Base-by-base conservation (phyloP, 2,113 vertebrate species). In the Coreoperca whiteheadi region DNA sequence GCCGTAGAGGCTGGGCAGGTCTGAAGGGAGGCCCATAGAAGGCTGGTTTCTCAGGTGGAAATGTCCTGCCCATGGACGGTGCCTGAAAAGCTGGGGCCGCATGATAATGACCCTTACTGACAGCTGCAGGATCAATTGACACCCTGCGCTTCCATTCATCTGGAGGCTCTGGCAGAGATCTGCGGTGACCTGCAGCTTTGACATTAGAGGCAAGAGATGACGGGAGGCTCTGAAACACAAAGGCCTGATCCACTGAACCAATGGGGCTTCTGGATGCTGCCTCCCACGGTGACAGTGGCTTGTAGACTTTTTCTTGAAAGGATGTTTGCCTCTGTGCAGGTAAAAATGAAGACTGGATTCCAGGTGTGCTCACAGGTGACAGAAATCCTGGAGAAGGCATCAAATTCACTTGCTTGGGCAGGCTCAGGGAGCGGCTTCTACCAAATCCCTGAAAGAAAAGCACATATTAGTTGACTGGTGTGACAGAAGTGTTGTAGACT, bases 241-340 rank as follows among this genome's bases (percentile, higher is more conserved):
- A 98, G 63, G 96, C 97, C 8, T 97, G 97, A 77, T 97, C 97
- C 83, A 96, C 96, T 0, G 96, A 93, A 71, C 96, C 96, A 1
- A 97, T 84, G 23, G 97, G 95, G 78, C 96, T 97, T 57, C 90
- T 95, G 18, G 96, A 92, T 0, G 96, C 97, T 28, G 96, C 96
- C 92, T 98, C 96, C 97, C 98, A 97, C 1, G 97, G 97, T 8
- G 95, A 95, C 7, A 85, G 94, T 50, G 95, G 95, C 91, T 95
- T 97, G 90, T 32, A 77, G 39, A 92, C 80, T 69, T 80, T 95
- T 76, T 96, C 93, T 1, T 92, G 91, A 84, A 93, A 91, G 53
- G 94, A 94, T 7, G 71, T 79, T 91, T 94, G 95, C 82, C 90
- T 91, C 89, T 88, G 91, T 57, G 28, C 4, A 14, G 93, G 80